Base-by-base conservation (phyloP, 2,888 invertebrate genomes). In the Macaria notata region DNA sequence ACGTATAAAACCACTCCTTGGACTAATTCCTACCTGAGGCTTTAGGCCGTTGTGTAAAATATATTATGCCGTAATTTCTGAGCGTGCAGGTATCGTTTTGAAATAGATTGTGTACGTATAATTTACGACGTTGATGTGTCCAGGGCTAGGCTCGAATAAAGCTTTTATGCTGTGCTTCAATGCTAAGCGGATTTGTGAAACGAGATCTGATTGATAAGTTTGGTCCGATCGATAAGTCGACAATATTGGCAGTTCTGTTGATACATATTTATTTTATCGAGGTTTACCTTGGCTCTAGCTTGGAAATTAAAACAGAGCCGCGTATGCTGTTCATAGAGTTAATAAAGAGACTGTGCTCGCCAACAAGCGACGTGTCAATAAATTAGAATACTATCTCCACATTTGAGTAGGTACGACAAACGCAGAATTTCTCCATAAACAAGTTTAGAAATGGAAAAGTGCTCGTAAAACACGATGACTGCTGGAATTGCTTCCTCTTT, bases 1-100 rank as follows among this genome's bases (percentile, higher is more conserved):
- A 86, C 82, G 86, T 83, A 86, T 83, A 83, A 86, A 86, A 84
- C 84, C 82, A 83, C 83, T 84, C 82, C 81, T 83, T 83, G 79
- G 72, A 83, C 83, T 82, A 81, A 84, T 84, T 83, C 76, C 78
- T 68, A 72, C 58, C 70, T 70, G 70, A 70, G 70, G 73, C 79
- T 73, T 75, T 72, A 72, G 72, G 73, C 75, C 70, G 79, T 75
- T 77, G 77, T 79, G 80, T 80, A 78, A 81, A 81, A 78, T 77
- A 78, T 78, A 79, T 79, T 76, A 74, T 70, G 70, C 73, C 70
- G 69, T 76, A 74, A 81, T 80, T 79, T 78, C 75, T 72, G 72
- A 72, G 68, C 70, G 68, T 62, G 63, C 66, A 61, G 63, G 64
- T 70, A 72, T 65, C 66, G 68, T 68, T 73, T 72, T 67, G 66